Evolutionary conservation across 2,888 invertebrate species (phyloP).

Genomic region (Mystacides longicornis): DNA sequence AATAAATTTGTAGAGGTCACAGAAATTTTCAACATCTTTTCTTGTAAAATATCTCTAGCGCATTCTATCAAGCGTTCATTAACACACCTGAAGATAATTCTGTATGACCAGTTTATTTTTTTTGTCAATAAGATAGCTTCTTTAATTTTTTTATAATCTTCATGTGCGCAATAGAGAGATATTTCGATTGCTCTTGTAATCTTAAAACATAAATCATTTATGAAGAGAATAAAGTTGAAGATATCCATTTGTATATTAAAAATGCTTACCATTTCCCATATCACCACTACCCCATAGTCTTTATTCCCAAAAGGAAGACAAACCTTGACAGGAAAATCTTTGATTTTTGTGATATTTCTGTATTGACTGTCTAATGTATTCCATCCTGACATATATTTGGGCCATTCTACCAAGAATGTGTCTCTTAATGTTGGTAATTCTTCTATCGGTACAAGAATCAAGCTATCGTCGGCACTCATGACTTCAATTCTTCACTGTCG

Average conservation of each 20-base stretch:
- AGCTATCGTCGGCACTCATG: background rate
- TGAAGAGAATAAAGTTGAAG: too few relatives aligned
- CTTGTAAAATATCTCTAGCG: constrained; percentile 3
- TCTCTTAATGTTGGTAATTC: constrained; percentile 4
- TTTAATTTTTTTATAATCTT: constrained; percentile 6
- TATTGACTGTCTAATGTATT: constrained; percentile 7
- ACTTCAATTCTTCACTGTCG: too few relatives aligned
- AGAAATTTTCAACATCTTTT: too few relatives aligned
- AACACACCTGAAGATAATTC: constrained; percentile 5
- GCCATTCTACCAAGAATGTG: constrained; percentile 2
- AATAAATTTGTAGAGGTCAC: constrained; percentile 4
- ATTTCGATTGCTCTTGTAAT: constrained; percentile 6
- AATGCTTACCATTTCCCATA: constrained; percentile 4
- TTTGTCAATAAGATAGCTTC: constrained; percentile 14
- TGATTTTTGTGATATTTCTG: background rate
- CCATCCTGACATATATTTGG: constrained; percentile 6
- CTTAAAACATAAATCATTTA: too few relatives aligned
- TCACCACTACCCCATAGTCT: constrained; percentile 11
- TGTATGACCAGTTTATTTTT: constrained; percentile 8
- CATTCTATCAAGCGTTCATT: constrained; percentile 2
- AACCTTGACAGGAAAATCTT: constrained; percentile 12
- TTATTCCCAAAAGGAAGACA: constrained; percentile 8
- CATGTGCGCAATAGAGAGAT: constrained; percentile 5
- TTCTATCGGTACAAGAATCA: constrained; percentile 5
- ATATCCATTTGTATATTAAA: too few relatives aligned